Percentiles rank a stretch among this genome's conserved stretches.
Conservation (phyloP, 2,888 invertebrate genomes). For the Mystacides longicornis region DNA sequence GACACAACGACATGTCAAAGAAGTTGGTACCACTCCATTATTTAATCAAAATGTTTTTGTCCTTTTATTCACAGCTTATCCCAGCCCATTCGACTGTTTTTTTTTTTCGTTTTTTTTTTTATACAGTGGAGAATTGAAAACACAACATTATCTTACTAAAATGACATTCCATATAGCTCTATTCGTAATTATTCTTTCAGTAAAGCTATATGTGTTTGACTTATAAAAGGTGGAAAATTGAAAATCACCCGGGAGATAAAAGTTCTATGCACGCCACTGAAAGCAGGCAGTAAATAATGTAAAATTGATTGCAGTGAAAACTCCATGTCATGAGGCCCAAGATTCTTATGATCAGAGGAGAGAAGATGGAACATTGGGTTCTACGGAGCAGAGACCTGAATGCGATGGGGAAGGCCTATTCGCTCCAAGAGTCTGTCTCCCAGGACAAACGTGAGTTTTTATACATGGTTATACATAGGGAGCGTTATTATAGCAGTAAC, state of each 20-base stretch:
- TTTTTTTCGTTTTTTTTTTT: too few species aligned
- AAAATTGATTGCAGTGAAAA: constrained; percentile 13
- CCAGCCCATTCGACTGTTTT: too few species aligned
- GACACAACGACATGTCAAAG: constrained; percentile 39
- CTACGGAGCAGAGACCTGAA: constrained; percentile 47
- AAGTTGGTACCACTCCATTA: constrained; percentile 36
- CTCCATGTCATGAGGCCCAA: constrained; percentile 38
- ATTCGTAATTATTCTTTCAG: too few species aligned
- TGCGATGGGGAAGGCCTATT: constrained; percentile 60
- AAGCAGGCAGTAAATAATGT: too few species aligned
- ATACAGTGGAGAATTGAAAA: too few species aligned
- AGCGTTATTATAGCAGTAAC: not conserved
- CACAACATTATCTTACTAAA: too few species aligned
- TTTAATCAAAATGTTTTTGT: too few species aligned
- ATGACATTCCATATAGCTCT: too few species aligned
- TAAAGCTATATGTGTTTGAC: too few species aligned
- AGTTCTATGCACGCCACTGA: too few species aligned
- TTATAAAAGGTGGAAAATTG: too few species aligned
- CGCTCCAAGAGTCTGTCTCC: constrained; percentile 51
- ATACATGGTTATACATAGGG: not conserved
- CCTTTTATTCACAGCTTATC: not conserved
- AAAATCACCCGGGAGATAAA: too few species aligned
- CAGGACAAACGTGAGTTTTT: constrained; percentile 55
- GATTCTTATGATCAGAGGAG: constrained; percentile 46
- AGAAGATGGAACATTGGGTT: constrained; percentile 43